These are phyloP conservation scores for Oryctolagus cuniculus DNA, from an alignment of 2,113 vertebrate genomes.

Conservation along the genomic window mOryCun1.1 NC_091453.1:54639501-54640000, in stretches of 20 bases:
- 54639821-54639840: too few relatives aligned
- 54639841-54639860: too few relatives aligned
- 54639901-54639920: too few relatives aligned
- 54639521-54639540: constrained; percentile 20
- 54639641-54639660: constrained; percentile 39
- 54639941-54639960: too few relatives aligned
- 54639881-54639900: too few relatives aligned
- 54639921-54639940: too few relatives aligned
- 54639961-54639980: neutral
- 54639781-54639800: too few relatives aligned
- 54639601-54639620: constrained; percentile 34
- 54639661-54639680: constrained; percentile 13
- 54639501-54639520: constrained; percentile 24
- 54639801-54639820: too few relatives aligned
- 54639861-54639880: too few relatives aligned
- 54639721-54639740: neutral
- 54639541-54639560: constrained; percentile 36
- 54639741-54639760: constrained; percentile 31
- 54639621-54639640: neutral
- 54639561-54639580: constrained; percentile 11
- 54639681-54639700: constrained; percentile 24
- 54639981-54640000: constrained; percentile 6
- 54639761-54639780: neutral
- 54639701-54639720: constrained; percentile 26
- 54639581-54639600: constrained; percentile 21